phyloP scores from a whole-genome alignment of 1,140 invertebrate species.

The Vanessa tameamea region DNA sequence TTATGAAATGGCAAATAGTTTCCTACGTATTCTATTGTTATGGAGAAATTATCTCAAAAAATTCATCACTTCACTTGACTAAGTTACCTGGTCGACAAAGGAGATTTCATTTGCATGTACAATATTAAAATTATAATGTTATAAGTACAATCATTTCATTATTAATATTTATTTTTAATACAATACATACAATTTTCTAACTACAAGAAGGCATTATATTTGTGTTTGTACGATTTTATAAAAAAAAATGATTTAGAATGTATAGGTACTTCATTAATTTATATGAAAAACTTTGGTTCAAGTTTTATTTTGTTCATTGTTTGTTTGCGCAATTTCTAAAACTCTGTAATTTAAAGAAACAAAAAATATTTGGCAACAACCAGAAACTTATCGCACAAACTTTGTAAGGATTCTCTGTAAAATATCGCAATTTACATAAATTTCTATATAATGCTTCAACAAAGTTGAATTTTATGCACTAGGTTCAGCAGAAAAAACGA shows the following conservation, averaged over 20 bases:
- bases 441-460: conserved; percentile 1
- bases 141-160: too few relatives aligned
- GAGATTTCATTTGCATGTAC: too few relatives aligned
- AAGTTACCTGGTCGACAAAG: too few relatives aligned
- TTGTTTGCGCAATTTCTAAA: conserved; percentile 19
- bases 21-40: neutral
- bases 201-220: too few relatives aligned
- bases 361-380: conserved; percentile 17
- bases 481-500: conserved; percentile 18
- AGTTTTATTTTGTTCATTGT: too few relatives aligned
- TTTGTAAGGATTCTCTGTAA: conserved; percentile 29
- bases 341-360: conserved; percentile 28
- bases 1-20: neutral
- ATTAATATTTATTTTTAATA: too few relatives aligned
- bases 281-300: too few relatives aligned
- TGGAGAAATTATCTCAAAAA: neutral
- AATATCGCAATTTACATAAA: conserved; percentile 33
- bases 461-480: conserved; percentile 17
- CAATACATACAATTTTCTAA: too few relatives aligned
- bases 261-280: too few relatives aligned
- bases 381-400: conserved; percentile 23
- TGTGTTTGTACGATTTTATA: too few relatives aligned
- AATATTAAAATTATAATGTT: too few relatives aligned
- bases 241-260: too few relatives aligned
- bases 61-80: neutral